Evolutionary conservation across 2,888 invertebrate genomes (phyloP), one percentile per base, ranked within the genome.

Genomic region (Synanthedon formicaeformis): DNA sequence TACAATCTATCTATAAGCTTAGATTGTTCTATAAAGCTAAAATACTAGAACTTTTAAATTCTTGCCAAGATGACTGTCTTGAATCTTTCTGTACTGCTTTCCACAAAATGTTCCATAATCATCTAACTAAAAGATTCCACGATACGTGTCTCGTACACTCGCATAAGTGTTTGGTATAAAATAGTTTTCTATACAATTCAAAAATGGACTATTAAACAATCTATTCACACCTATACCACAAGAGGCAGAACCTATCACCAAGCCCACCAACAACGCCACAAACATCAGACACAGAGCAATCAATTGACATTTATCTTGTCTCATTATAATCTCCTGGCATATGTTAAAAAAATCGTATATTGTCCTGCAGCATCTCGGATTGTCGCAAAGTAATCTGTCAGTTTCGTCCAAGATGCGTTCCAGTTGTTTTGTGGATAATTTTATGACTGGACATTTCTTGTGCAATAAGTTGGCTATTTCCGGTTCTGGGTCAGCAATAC

Each of bases 381-480:
- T 78, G 50, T 81, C 75, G 55, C 75, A 73, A 3, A 81, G 56
- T 40, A 84, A 63, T 59, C 64, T 71, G 57, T 82, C 81, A 12
- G 80, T 83, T 62, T 81, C 81, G 51, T 81, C 75, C n/a, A 84
- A 61, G 14, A 87, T 65, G 50, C 67, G 71, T 54, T 78, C 71
- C 1, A 85, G 69, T 60, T 88, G 87, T 50, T 78, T 73, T 57
- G 81, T 77, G 2, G 86, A 86, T 50, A 87, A 61, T 5, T 71
- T 72, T 14, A 86, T 84, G 1, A 84, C 81, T 4, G 83, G 80
- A 52, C 81, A 82, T 64, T 87, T 88, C 57, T 79, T 84, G 58
- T 85, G 83, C 5, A 84, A 64, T 54, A 88, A 81, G 57, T 71
- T 75, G 2, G 80, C 75, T 48, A 84, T 67, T 55, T 84, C 83